Evolutionary conservation across 1,140 invertebrate genomes (phyloP).

Genomic region (Ladona fulva): DNA sequence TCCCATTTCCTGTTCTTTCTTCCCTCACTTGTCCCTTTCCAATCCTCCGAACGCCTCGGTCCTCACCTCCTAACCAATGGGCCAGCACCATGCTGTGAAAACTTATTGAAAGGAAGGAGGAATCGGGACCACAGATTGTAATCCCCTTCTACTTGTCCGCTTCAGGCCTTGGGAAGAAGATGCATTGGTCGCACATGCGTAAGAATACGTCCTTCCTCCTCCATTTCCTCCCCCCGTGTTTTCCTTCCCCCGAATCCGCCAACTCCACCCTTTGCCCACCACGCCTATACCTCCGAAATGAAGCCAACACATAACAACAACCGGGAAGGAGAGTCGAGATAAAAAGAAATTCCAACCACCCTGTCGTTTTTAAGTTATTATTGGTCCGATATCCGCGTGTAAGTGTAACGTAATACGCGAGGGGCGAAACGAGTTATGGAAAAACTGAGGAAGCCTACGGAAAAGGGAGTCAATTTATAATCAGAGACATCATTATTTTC

Average conservation of each 20-base stretch:
- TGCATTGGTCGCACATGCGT: constrained; percentile 2
- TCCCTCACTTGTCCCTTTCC: neutral
- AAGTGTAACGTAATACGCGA: too few relatives aligned
- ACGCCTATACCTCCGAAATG: neutral
- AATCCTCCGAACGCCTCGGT: neutral
- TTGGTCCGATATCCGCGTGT: too few relatives aligned
- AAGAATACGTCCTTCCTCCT: neutral
- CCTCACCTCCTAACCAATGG: neutral
- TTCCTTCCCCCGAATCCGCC: neutral
- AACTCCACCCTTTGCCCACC: neutral
- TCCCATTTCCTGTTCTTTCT: neutral
- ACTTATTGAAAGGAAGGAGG: constrained; percentile 1
- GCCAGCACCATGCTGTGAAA: constrained; percentile 2
- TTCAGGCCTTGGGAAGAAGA: neutral
- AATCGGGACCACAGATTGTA: neutral
- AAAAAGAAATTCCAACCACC: too few relatives aligned
- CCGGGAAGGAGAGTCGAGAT: too few relatives aligned
- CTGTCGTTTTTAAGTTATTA: too few relatives aligned
- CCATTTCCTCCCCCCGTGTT: neutral
- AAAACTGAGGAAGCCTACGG: too few relatives aligned
- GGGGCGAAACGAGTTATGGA: too few relatives aligned
- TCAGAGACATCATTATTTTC: too few relatives aligned
- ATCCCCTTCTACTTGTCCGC: neutral
- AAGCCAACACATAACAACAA: too few relatives aligned
- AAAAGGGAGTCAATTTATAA: too few relatives aligned